Evolutionary conservation across 2,797 vertebrate genomes (phyloP).

Genomic region (Neomorphus geoffroyi): DNA sequence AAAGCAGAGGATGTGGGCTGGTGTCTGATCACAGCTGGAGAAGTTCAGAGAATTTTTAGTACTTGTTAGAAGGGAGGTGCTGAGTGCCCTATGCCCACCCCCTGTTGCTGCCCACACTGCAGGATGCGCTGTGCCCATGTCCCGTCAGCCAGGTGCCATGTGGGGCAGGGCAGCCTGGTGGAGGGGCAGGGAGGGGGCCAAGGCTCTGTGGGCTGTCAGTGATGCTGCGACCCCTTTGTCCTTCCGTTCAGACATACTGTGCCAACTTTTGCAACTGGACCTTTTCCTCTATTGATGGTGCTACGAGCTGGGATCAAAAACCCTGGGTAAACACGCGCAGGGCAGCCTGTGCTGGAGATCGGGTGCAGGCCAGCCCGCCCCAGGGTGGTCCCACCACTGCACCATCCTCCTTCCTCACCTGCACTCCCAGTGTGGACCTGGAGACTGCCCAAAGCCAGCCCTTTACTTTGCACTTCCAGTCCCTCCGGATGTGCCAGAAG

Average conservation of each 20-base stretch:
- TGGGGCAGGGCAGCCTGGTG: rapidly evolving
- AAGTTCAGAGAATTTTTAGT: background rate
- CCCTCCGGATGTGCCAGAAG: background rate
- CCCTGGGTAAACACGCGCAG: rapidly evolving
- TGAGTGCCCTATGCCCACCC: rapidly evolving
- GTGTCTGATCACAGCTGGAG: background rate
- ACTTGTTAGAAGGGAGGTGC: background rate
- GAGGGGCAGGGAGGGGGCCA: background rate
- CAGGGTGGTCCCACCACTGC: background rate
- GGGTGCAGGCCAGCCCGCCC: background rate
- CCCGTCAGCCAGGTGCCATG: rapidly evolving
- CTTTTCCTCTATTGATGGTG: background rate
- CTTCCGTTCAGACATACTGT: rapidly evolving
- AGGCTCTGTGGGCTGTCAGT: background rate
- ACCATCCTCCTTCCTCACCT: background rate
- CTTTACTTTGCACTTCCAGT: background rate
- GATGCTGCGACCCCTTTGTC: background rate
- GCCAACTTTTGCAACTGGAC: background rate
- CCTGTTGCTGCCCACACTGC: background rate
- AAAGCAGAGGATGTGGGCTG: background rate
- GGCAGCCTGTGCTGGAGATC: background rate
- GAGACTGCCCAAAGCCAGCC: background rate
- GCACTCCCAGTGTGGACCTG: background rate
- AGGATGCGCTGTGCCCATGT: background rate
- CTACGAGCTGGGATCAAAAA: background rate